Conservation (phyloP, 2,888 invertebrate genomes). For the Chaetogeoica ovagalla region DNA sequence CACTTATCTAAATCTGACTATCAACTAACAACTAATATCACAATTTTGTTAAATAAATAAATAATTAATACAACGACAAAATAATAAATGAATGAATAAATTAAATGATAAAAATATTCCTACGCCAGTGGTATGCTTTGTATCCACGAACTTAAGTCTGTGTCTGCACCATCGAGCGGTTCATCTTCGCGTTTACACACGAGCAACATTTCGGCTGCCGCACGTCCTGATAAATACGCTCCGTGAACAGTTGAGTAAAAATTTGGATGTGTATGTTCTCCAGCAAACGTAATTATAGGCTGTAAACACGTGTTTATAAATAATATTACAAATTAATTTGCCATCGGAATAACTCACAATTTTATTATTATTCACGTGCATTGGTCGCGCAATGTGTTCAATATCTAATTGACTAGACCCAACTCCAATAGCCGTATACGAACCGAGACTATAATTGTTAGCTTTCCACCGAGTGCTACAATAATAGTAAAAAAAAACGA, state of each 20-base stretch:
- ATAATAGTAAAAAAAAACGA: not conserved
- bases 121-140: constrained; percentile 79
- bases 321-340: not conserved
- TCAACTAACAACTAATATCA: constrained; percentile 50
- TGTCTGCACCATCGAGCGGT: constrained; percentile 73
- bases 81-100: constrained; percentile 29
- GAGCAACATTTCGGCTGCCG: constrained; percentile 75
- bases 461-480: constrained; percentile 85
- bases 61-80: constrained; percentile 33
- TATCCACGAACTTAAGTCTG: constrained; percentile 86
- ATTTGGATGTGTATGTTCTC: constrained; percentile 91
- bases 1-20: constrained; percentile 32
- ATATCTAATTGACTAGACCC: constrained; percentile 88
- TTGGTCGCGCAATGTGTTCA: constrained; percentile 81
- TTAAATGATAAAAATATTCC: constrained; percentile 9
- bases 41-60: constrained; percentile 49
- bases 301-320: constrained; percentile 59
- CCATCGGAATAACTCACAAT: constrained; percentile 63
- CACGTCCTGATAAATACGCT: constrained; percentile 84
- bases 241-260: constrained; percentile 96
- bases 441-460: constrained; percentile 80
- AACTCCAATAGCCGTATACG: constrained; percentile 88
- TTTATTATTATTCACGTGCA: constrained; percentile 72
- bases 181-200: constrained; percentile 59
- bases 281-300: constrained; percentile 87